Conservation (phyloP, 2,888 invertebrate genomes). For the Chymomyza procnemis region DNA sequence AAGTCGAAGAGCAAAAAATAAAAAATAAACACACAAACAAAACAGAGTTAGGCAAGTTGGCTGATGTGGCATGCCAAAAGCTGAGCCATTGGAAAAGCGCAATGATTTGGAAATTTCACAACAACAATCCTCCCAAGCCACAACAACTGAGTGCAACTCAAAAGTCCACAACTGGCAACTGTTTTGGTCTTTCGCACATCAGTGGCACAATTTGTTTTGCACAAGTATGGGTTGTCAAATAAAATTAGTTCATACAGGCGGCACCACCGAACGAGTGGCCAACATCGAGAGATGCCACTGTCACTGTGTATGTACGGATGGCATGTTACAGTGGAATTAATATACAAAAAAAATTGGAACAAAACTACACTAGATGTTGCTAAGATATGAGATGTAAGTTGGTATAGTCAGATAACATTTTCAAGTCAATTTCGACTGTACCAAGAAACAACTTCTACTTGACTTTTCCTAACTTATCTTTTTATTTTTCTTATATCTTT, state of each 20-base stretch:
- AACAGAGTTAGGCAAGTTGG: constrained; percentile 9
- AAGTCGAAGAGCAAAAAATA: constrained; percentile 33
- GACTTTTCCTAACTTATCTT: too few relatives aligned
- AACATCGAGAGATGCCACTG: constrained; percentile 47
- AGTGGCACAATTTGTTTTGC: constrained; percentile 76
- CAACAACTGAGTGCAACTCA: constrained; percentile 35
- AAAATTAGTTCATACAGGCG: constrained; percentile 74
- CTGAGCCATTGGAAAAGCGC: constrained; percentile 46
- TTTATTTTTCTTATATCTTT: too few relatives aligned
- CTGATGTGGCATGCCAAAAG: background rate
- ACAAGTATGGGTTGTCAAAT: constrained; percentile 77
- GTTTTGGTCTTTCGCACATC: constrained; percentile 76
- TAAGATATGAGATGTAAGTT: too few relatives aligned
- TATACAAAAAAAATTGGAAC: too few relatives aligned
- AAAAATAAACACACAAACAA: too few relatives aligned
- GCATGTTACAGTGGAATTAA: too few relatives aligned
- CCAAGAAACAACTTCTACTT: too few relatives aligned
- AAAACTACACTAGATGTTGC: too few relatives aligned
- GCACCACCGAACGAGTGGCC: constrained; percentile 47
- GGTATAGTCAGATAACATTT: too few relatives aligned
- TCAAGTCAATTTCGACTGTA: too few relatives aligned
- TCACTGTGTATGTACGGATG: constrained; percentile 4
- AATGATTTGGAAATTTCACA: constrained; percentile 75
- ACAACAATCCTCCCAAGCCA: constrained; percentile 29
- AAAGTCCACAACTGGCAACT: constrained; percentile 51